A percentile compares a stretch with the other conserved stretches of the same genome.
phyloP scores from a whole-genome alignment of 2,113 vertebrate genomes.

The Ia io region DNA sequence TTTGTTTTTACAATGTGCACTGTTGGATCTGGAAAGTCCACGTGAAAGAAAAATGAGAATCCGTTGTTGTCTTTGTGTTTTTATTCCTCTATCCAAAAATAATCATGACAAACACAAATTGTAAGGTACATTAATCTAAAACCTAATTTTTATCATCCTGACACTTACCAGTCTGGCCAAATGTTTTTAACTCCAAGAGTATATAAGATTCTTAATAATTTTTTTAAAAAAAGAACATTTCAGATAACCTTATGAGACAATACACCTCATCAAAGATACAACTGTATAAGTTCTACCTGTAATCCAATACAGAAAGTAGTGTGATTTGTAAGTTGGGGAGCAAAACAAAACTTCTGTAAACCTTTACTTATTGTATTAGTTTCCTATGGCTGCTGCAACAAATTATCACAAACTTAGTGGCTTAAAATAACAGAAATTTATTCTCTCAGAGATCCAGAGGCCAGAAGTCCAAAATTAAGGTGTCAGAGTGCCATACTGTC shows the following conservation, averaged over 20 bases:
- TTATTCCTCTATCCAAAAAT: neutral
- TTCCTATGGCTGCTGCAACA: neutral
- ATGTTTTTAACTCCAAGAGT: neutral
- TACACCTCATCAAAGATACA: neutral
- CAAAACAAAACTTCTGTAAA: constrained; percentile 13
- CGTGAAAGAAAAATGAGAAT: neutral
- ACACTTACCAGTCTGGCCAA: neutral
- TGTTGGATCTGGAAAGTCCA: neutral
- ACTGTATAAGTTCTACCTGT: neutral
- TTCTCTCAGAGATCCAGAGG: neutral
- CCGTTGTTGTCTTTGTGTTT: neutral
- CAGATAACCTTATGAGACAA: neutral
- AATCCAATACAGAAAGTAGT: neutral
- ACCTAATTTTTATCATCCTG: neutral
- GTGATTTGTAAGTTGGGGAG: neutral
- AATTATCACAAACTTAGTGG: neutral
- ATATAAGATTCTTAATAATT: neutral
- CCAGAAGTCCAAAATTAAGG: neutral
- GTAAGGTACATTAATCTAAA: neutral
- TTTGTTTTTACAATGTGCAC: neutral
- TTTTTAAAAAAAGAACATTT: neutral
- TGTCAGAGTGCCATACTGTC: neutral
- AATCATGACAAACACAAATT: neutral
- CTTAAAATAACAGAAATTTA: neutral
- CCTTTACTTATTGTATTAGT: neutral